Evolutionary conservation across 2,888 invertebrate genomes (phyloP), one percentile per base, ranked within the genome.

Genomic region (Eilema griseolum): DNA sequence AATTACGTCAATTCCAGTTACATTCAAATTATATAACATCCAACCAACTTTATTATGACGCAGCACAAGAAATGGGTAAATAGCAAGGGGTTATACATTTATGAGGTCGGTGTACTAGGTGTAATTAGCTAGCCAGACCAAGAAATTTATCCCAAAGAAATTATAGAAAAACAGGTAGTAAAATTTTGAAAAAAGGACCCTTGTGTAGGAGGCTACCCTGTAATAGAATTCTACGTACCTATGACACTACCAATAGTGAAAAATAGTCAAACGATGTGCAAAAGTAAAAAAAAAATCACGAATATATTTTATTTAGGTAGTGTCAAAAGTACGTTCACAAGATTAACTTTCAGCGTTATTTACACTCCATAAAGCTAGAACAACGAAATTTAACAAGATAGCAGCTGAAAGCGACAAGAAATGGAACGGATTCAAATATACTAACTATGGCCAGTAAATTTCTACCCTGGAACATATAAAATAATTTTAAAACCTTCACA

Each of bases 381-480:
- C 52, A 70, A 26, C 31, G 28, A 72, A 59, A 62, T 71, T 65
- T 63, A 76, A 81, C 71, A 86, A 77, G 61, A 80, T 70, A 86
- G 86, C 81, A 78, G 82, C 84, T 73, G 28, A 71, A 88, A 87
- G 87, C 83, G 77, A 79, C 70, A 73, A 70, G 69, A 67, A 14
- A 66, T 69, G 66, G 61, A 74, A 80, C 77, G 74, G 70, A 78
- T 69, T 75, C 74, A 80, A 80, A 83, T 28, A 87, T 89, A 93
- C 92, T 92, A 90, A 93, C 92, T 86, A 87, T 89, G 71, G 81
- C 85, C 57, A 84, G 83, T 65, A 91, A 85, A 79, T 72, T 68
- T 76, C 82, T 78, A 72, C 73, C 88, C 92, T 92, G 90, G 77
- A 93, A 93, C 66, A 65, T 74, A 68, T 74, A 73, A 80, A 77